Percentiles rank a stretch among this genome's conserved stretches.
phyloP scores from a whole-genome alignment of 2,797 vertebrate genomes.

The Characodon lateralis region DNA sequence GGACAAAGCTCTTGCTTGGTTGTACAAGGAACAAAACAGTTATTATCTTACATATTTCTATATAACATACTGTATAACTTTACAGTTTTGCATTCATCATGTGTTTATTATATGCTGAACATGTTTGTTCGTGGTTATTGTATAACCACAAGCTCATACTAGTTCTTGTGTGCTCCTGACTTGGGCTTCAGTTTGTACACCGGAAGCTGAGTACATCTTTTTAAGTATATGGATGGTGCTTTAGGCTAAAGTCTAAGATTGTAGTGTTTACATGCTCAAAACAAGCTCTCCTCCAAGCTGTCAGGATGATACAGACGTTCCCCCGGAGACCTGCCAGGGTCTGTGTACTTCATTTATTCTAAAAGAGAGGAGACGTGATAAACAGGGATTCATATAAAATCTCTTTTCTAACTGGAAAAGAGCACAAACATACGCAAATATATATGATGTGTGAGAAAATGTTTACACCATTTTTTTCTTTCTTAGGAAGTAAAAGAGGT shows the following conservation, averaged over 20 bases:
- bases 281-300: neutral
- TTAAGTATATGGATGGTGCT: neutral
- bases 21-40: neutral
- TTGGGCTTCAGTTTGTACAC: neutral
- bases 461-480: neutral
- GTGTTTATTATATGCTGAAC: too few relatives aligned
- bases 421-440: neutral
- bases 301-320: neutral
- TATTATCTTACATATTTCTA: neutral
- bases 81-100: too few relatives aligned
- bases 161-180: neutral
- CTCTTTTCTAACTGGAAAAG: neutral
- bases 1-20: neutral
- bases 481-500: conserved; percentile 1
- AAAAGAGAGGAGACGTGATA: neutral
- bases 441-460: neutral
- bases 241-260: neutral
- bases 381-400: neutral
- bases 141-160: neutral
- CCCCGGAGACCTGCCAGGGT: neutral
- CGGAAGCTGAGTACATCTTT: neutral
- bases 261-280: neutral
- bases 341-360: neutral
- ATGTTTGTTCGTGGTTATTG: neutral
- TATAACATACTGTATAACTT: too few relatives aligned